Base-by-base conservation (phyloP, 2,888 invertebrate genomes). In the Eupithecia tripunctaria region DNA sequence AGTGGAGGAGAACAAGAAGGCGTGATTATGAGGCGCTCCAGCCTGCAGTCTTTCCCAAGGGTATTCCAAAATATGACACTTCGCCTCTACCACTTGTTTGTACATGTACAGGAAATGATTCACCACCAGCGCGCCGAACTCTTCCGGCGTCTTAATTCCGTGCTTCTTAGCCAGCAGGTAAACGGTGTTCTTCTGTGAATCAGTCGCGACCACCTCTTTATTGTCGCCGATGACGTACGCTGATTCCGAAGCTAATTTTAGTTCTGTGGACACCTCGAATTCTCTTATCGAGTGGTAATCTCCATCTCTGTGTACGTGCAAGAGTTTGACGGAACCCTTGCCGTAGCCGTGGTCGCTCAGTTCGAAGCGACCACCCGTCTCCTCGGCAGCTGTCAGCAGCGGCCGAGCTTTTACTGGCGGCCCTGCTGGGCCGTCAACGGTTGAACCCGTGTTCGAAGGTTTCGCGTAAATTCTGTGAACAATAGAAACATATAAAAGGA, bases 181-280 rank as follows among this genome's bases (percentile, higher is more conserved):
- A 51, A 97, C 96, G 1, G 97, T 97, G 85, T 97, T 97, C 90
- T 97, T 97, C 87, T 97, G 97, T 0, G 97, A 96, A 84, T 97
- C 97, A 0, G 97, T 97, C 15, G 97, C 97, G 25, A 97, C 96
- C 75, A 97, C 96, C 84, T 97, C 97, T 68, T 96, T 95, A 85
- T 97, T 97, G 89, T 97, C 97, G n/a, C 97, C 96, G 77, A 94
- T 85, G 0, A 96, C 89, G 88, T 97, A 97, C 78, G 97, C 97
- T 78, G 96, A 96, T 84, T 96, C 96, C 4, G 96, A 96, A 75
- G 95, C 94, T 70, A 97, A 90, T 80, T 96, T 96, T 65, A 97
- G 91, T 80, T 96, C 96, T 0, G 97, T 97, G 82, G 95, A 91
- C 70, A 94, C 97, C 90, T 97, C 97, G 82, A 96, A 96, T 85